These are phyloP conservation scores for Linnaemya tessellans DNA, from an alignment of 2,888 invertebrate genomes.

Conservation along the genomic window DNA sequence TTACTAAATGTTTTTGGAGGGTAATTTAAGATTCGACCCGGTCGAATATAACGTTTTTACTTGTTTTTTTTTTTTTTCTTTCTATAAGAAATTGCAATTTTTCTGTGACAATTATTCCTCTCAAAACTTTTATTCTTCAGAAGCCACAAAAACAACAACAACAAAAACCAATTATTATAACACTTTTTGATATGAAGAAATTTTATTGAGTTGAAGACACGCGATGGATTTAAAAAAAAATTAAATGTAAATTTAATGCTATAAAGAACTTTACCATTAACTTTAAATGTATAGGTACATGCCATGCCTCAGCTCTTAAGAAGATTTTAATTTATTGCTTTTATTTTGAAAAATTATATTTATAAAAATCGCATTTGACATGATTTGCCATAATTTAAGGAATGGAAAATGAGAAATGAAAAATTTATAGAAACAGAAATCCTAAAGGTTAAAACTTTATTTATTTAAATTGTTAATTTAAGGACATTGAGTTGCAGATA, in stretches of 20 bases:
- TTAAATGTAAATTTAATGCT: neutral
- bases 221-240: slow-evolving; percentile 18
- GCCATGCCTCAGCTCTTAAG: neutral
- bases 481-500: neutral
- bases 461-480: neutral
- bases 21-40: too few species aligned
- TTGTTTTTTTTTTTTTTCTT: too few species aligned
- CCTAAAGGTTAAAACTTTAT: slow-evolving; percentile 17
- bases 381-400: slow-evolving; percentile 18
- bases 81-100: too few species aligned
- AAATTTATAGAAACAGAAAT: slow-evolving; percentile 6
- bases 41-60: too few species aligned
- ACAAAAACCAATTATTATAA: neutral
- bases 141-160: neutral
- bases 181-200: slow-evolving; percentile 14
- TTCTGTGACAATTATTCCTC: too few species aligned
- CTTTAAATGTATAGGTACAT: neutral
- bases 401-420: neutral
- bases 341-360: neutral
- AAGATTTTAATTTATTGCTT: neutral
- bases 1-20: too few species aligned
- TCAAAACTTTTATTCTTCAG: neutral
- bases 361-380: slow-evolving; percentile 12
- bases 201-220: slow-evolving; percentile 28
- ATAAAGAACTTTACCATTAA: neutral